Evolutionary conservation across 2,113 vertebrate genomes (phyloP).

Genomic region (Mus spicilegus): DNA sequence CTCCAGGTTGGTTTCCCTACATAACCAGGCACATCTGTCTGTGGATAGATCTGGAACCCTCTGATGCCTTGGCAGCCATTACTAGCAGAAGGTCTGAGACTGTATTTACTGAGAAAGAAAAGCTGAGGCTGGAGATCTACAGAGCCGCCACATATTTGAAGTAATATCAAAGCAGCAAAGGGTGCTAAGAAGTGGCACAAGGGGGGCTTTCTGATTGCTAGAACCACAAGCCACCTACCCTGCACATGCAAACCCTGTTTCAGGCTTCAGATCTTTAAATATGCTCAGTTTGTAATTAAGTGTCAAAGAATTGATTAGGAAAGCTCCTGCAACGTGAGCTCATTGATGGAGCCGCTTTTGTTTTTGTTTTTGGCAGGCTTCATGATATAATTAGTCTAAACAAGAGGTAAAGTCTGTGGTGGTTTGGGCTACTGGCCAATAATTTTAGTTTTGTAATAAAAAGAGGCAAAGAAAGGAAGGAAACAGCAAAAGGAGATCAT

Average conservation of each 20-base stretch:
- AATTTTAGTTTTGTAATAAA: conserved; percentile 85
- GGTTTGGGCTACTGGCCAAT: conserved; percentile 82
- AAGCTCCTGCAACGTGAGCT: conserved; percentile 80
- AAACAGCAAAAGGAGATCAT: conserved; percentile 2
- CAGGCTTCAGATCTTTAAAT: conserved; percentile 77
- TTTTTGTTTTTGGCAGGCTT: conserved; percentile 82
- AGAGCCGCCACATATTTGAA: conserved; percentile 48
- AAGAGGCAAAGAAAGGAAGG: conserved; percentile 49
- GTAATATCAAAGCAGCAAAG: conserved; percentile 64
- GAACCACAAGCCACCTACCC: conserved; percentile 61
- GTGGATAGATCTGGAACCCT: conserved; percentile 77
- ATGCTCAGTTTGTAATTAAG: conserved; percentile 86
- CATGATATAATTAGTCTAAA: conserved; percentile 87
- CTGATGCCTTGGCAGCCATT: conserved; percentile 78
- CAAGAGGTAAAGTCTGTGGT: conserved; percentile 86
- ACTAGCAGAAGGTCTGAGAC: conserved; percentile 74
- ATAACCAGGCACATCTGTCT: conserved; percentile 76
- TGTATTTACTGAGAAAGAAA: conserved; percentile 77
- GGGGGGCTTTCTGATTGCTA: conserved; percentile 53
- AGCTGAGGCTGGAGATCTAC: conserved; percentile 64
- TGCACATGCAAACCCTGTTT: conserved; percentile 59
- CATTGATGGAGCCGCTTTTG: conserved; percentile 83
- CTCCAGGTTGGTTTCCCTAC: conserved; percentile 44
- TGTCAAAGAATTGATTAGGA: conserved; percentile 88
- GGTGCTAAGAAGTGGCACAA: conserved; percentile 31